phyloP scores from a whole-genome alignment of 2,888 invertebrate genomes.

The Brachyptera putata region DNA sequence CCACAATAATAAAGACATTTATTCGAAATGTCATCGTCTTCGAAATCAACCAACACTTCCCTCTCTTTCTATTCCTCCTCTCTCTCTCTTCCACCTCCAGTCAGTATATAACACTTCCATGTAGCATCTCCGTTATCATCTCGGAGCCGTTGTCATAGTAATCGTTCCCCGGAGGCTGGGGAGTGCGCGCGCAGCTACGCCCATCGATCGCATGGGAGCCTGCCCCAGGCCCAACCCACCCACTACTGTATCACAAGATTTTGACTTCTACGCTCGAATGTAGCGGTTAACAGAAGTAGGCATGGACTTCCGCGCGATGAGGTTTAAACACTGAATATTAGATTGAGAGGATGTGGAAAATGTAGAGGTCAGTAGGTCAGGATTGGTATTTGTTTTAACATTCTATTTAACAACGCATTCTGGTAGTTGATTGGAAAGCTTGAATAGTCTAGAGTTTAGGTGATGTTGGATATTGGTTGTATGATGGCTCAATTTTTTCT shows the following conservation, averaged over 20 bases:
- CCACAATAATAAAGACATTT: slow-evolving; percentile 9
- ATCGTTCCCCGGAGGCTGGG: slow-evolving; percentile 23
- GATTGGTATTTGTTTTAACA: too few relatives aligned
- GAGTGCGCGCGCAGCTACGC: slow-evolving; percentile 9
- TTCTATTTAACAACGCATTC: too few relatives aligned
- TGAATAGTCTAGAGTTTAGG: too few relatives aligned
- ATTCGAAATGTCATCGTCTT: not conserved
- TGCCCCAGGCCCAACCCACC: not conserved
- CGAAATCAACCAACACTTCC: too few relatives aligned
- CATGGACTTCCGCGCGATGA: not conserved
- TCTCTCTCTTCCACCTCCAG: slow-evolving; percentile 17
- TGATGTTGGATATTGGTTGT: too few relatives aligned
- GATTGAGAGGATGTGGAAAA: not conserved
- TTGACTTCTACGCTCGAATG: slow-evolving; percentile 3
- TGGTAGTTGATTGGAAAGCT: too few relatives aligned
- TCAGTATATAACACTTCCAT: slow-evolving; percentile 13
- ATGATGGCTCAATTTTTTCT: too few relatives aligned
- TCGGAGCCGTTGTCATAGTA: slow-evolving; percentile 26
- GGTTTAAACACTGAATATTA: not conserved
- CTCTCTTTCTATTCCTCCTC: not conserved
- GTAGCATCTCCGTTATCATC: slow-evolving; percentile 25
- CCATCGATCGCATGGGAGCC: slow-evolving; percentile 19
- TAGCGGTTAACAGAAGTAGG: not conserved
- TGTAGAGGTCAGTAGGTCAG: not conserved
- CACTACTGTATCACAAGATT: slow-evolving; percentile 1